A percentile compares a stretch with the other conserved stretches of the same genome.
Evolutionary conservation across 2,888 invertebrate species (phyloP).

Genomic region (Helobdella robusta): DNA sequence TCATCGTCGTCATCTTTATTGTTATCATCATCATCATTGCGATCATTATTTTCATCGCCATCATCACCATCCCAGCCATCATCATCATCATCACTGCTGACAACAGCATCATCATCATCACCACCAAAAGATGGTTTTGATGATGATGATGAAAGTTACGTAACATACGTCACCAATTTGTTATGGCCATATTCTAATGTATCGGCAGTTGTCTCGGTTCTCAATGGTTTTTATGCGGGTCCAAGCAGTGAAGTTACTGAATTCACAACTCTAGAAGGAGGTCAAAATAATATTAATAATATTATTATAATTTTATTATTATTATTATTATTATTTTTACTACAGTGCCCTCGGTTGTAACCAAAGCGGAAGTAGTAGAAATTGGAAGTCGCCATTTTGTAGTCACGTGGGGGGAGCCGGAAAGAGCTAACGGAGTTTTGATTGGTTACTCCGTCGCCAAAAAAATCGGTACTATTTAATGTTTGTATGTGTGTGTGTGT

Average conservation of each 20-base stretch:
- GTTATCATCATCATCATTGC: no score
- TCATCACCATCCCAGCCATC: no score
- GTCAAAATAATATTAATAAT: conserved; percentile 5
- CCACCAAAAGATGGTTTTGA: no score
- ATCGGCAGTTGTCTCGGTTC: conserved; percentile 62
- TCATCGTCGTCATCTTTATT: no score
- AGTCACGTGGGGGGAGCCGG: conserved; percentile 75
- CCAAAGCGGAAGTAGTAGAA: conserved; percentile 29
- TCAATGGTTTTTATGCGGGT: conserved; percentile 29
- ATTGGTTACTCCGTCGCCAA: conserved; percentile 74
- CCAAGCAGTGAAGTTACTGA: conserved; percentile 61
- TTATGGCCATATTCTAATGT: conserved; percentile 56
- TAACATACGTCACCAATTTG: conserved; percentile 32
- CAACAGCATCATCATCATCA: no score
- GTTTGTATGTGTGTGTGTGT: no score
- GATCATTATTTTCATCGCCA: no score
- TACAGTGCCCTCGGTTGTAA: conserved; percentile 34
- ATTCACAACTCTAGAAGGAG: conserved; percentile 48
- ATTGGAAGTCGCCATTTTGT: conserved; percentile 42
- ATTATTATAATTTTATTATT: neutral
- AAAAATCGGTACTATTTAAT: no score
- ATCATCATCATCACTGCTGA: no score
- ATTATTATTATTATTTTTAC: conserved; percentile 9
- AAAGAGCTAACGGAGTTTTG: conserved; percentile 79
- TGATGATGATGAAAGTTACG: neutral